Evolutionary conservation across 2,113 vertebrate species (phyloP), one percentile per base, ranked within the genome.

Genomic region (Marcusenius ussheri): DNA sequence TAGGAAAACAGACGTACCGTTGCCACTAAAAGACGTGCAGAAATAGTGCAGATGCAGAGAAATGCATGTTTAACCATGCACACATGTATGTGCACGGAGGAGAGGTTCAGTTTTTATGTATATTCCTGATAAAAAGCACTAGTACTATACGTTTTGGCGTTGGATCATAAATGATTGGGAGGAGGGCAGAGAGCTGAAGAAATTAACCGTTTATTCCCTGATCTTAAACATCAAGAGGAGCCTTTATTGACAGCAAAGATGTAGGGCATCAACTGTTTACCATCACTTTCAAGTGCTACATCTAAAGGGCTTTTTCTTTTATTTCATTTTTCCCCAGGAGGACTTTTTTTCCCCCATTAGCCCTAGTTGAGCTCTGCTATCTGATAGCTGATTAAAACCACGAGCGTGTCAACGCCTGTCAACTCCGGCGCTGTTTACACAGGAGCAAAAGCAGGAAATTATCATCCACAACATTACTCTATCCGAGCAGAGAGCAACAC

Each of bases 41-140:
- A 27, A 31, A 46, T 13, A 15, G n/a, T 93, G 92, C 91, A 94
- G 1, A 13, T 9, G 11, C 3, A 89, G 42, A 15, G 80, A 6
- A 19, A 88, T 11, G n/a, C 42, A 74, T 46, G n/a, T n/a, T 50
- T 27, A 88, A 15, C 27, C 50, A 42, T 42, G 39, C 39, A 42
- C 51, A 58, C 13, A 39, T 74, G 58, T n/a, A 62, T 62, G 58
- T 39, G 31, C 70, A 35, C 15, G 31, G n/a, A 35, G 2, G 5
- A 24, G 5, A n/a, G 21, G 88, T n/a, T 5, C 50, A 74, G 1
- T 42, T 74, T 39, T 94, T 94, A 31, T 87, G 47, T 19, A 49
- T 86, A 42, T 84, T 94, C 93, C 92, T 90, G 93, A 96, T 95
- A 97, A 95, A 70, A 97, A 95, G 95, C 92, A 93, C 94, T 92